Conservation (phyloP, 2,797 vertebrate genomes). For the Chaetodon trifasciatus region DNA sequence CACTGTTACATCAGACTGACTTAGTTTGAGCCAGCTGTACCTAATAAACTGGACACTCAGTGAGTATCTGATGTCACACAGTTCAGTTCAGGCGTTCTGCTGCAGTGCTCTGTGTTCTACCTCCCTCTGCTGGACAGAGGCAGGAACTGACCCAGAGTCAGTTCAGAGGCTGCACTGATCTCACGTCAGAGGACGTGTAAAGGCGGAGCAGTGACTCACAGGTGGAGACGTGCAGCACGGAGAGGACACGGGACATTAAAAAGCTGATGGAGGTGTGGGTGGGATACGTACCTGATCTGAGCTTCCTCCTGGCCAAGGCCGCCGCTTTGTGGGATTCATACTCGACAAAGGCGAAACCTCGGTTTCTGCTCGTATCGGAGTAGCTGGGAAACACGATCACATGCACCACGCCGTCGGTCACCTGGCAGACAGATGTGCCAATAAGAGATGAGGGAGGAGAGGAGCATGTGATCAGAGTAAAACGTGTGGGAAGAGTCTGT, state of each 20-base stretch:
- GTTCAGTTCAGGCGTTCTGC: too few species aligned
- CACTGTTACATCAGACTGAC: too few species aligned
- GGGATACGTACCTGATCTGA: constrained; percentile 88
- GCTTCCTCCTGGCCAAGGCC: constrained; percentile 93
- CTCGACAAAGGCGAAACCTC: constrained; percentile 96
- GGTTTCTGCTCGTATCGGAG: constrained; percentile 88
- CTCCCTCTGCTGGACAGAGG: too few species aligned
- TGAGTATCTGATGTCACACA: too few species aligned
- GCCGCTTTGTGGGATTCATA: constrained; percentile 97
- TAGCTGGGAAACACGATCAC: constrained; percentile 94
- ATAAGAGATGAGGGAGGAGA: neutral
- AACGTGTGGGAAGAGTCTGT: neutral
- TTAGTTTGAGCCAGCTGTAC: too few species aligned
- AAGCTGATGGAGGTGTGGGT: neutral
- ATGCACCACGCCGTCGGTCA: constrained; percentile 94
- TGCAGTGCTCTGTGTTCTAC: too few species aligned
- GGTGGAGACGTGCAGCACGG: neutral
- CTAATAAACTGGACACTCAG: too few species aligned
- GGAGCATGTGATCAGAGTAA: neutral
- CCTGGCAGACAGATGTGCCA: constrained; percentile 66
- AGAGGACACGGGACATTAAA: neutral
- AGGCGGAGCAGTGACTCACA: neutral
- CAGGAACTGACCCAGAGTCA: too few species aligned
- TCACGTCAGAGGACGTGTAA: too few species aligned
- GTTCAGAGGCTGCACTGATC: too few species aligned